Evolutionary conservation across 2,888 invertebrate genomes (phyloP).

Genomic region (Ephialtes manifestator): DNA sequence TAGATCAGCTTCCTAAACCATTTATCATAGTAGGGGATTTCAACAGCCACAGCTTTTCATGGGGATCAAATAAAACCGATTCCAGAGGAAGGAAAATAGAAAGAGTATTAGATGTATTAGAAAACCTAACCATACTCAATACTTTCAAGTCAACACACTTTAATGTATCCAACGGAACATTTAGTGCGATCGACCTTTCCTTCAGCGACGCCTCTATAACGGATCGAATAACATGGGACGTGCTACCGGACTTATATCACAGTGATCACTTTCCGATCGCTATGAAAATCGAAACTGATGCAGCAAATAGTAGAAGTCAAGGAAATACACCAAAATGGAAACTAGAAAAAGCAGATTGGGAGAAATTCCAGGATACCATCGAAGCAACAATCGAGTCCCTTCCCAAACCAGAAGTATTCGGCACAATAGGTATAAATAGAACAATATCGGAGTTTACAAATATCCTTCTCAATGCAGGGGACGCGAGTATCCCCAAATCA

Average conservation of each 20-base stretch:
- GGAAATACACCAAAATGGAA: background rate
- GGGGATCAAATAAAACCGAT: slow-evolving; percentile 66
- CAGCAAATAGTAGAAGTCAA: background rate
- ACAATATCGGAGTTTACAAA: background rate
- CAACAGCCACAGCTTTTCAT: slow-evolving; percentile 69
- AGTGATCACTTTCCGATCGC: slow-evolving; percentile 64
- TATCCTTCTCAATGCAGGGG: background rate
- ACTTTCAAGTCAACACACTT: slow-evolving; percentile 63
- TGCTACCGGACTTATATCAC: slow-evolving; percentile 15
- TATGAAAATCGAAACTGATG: background rate
- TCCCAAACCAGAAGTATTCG: background rate
- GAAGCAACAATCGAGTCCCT: background rate
- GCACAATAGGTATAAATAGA: background rate
- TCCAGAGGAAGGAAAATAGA: slow-evolving; percentile 32
- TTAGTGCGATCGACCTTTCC: slow-evolving; percentile 57
- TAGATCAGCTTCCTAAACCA: slow-evolving; percentile 72
- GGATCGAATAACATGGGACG: slow-evolving; percentile 13
- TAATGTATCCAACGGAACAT: slow-evolving; percentile 40
- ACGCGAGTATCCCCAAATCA: background rate
- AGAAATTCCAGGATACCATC: background rate
- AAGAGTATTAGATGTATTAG: slow-evolving; percentile 41
- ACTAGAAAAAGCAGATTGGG: background rate
- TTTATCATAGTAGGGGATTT: slow-evolving; percentile 73
- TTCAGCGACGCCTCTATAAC: slow-evolving; percentile 33
- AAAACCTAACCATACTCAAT: slow-evolving; percentile 61